Evolutionary conservation across 2,888 invertebrate species (phyloP).

Genomic region (Rhopalosiphum nymphaeae): DNA sequence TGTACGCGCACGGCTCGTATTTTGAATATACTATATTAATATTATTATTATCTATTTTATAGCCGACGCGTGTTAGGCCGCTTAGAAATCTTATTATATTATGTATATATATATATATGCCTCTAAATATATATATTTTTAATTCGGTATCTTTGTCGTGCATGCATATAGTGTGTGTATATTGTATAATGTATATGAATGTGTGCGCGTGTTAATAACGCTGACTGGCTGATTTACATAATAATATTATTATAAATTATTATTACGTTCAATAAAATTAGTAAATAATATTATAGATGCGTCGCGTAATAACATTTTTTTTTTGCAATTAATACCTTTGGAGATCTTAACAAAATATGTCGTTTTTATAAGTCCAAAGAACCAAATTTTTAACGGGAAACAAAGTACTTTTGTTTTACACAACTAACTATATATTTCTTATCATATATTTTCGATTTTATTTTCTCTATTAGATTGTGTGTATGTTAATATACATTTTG

Average conservation of each 20-base stretch:
- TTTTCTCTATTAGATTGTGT: constrained; percentile 37
- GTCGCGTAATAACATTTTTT: neutral
- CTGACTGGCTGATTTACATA: constrained; percentile 57
- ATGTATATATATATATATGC: neutral
- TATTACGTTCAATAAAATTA: neutral
- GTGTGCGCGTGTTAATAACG: constrained; percentile 58
- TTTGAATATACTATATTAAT: neutral
- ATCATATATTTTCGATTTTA: constrained; percentile 1
- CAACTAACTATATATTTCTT: neutral
- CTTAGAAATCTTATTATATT: constrained; percentile 8
- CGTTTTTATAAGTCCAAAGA: neutral
- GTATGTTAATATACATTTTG: constrained; percentile 66
- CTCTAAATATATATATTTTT: neutral
- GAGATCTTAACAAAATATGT: neutral
- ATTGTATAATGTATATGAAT: constrained; percentile 47
- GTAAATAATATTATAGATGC: neutral
- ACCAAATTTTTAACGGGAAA: neutral
- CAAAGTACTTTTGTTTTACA: neutral
- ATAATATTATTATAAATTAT: neutral
- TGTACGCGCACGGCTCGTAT: neutral
- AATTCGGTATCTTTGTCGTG: constrained; percentile 35
- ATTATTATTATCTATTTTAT: neutral
- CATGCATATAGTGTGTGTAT: constrained; percentile 40
- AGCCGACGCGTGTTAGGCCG: neutral
- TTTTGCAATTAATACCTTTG: neutral